A percentile compares a stretch with the other conserved stretches of the same genome.
phyloP scores from a whole-genome alignment of 2,113 vertebrate species.

The Stigmatopora nigra region DNA sequence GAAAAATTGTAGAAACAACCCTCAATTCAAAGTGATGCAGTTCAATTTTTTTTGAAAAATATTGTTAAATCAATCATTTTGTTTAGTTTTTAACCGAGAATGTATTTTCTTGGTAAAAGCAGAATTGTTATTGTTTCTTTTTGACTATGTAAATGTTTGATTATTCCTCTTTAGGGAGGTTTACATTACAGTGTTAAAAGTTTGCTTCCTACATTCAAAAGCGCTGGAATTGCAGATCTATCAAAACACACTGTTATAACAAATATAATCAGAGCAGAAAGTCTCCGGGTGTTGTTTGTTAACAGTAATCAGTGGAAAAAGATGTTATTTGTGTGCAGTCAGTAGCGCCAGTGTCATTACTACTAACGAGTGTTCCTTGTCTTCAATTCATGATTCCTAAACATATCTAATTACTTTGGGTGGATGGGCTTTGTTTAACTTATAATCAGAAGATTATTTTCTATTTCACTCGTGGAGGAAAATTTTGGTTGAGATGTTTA shows the following conservation, averaged over 20 bases:
- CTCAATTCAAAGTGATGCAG: not conserved
- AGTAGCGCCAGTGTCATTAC: constrained; percentile 40
- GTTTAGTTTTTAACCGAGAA: not conserved
- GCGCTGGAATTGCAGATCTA: not conserved
- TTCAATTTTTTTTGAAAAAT: not conserved
- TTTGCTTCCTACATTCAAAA: not conserved
- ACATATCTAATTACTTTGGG: constrained; percentile 29
- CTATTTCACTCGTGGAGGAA: constrained; percentile 3
- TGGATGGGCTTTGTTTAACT: constrained; percentile 37
- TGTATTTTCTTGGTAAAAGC: not conserved
- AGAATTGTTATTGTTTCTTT: not conserved
- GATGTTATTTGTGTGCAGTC: constrained; percentile 17
- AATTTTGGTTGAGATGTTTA: constrained; percentile 23
- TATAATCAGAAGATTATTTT: constrained; percentile 41
- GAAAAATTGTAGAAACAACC: not conserved
- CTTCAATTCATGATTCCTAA: constrained; percentile 10
- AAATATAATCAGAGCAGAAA: not conserved
- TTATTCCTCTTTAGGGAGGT: not conserved
- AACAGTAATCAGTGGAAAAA: not conserved
- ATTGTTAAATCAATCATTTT: not conserved
- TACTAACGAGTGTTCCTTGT: constrained; percentile 39
- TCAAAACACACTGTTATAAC: not conserved
- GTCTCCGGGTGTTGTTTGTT: not conserved
- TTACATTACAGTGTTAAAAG: not conserved
- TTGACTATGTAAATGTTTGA: not conserved